phyloP scores from a whole-genome alignment of 2,888 invertebrate species.

The Pyrocoelia pectoralis region DNA sequence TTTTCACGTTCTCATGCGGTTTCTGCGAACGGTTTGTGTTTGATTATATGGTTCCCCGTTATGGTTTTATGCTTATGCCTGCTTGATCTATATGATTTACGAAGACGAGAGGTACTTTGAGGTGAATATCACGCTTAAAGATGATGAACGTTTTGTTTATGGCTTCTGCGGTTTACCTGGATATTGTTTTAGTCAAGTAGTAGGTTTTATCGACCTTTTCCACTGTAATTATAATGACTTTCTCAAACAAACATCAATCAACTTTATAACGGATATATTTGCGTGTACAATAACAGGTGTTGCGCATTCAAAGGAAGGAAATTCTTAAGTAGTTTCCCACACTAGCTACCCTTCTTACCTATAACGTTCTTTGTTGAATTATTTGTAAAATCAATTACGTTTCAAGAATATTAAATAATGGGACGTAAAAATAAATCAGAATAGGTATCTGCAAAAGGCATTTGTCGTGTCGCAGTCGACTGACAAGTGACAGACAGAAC shows the following conservation, averaged over 20 bases:
- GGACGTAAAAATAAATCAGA: slow-evolving; percentile 11
- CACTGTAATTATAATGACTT: neutral
- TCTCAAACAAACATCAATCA: slow-evolving; percentile 1
- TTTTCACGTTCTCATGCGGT: slow-evolving; percentile 26
- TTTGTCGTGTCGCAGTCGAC: slow-evolving; percentile 37
- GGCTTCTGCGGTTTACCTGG: slow-evolving; percentile 29
- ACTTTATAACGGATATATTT: slow-evolving; percentile 30
- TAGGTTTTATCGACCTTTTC: neutral
- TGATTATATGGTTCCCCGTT: slow-evolving; percentile 22
- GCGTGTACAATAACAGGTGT: slow-evolving; percentile 31
- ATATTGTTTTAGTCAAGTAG: slow-evolving; percentile 11
- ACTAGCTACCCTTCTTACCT: slow-evolving; percentile 28
- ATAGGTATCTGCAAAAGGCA: slow-evolving; percentile 27
- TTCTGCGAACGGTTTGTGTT: slow-evolving; percentile 19
- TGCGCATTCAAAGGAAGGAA: slow-evolving; percentile 17
- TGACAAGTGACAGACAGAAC: slow-evolving; percentile 41
- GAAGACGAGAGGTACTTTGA: slow-evolving; percentile 20
- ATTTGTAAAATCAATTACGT: slow-evolving; percentile 6
- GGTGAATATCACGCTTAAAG: slow-evolving; percentile 28
- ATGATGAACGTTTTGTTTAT: slow-evolving; percentile 34
- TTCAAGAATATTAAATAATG: slow-evolving; percentile 8
- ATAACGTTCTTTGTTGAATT: slow-evolving; percentile 12
- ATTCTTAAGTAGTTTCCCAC: slow-evolving; percentile 30
- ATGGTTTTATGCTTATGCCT: slow-evolving; percentile 18
- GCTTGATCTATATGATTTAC: slow-evolving; percentile 22